These are phyloP conservation scores for Eupsilia transversa DNA, from an alignment of 2,888 invertebrate genomes.

Conservation along the genomic window DNA sequence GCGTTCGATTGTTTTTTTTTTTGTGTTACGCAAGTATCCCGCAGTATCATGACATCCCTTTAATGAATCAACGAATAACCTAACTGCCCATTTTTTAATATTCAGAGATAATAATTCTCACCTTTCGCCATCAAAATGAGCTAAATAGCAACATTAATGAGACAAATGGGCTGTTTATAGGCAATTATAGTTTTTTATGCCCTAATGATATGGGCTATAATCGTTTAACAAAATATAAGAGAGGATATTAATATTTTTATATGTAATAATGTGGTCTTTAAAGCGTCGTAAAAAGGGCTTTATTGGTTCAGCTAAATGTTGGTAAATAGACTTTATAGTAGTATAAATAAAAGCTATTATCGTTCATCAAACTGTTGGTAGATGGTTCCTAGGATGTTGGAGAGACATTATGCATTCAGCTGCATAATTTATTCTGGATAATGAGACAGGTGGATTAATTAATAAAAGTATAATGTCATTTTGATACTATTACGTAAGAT, in stretches of 20 bases:
- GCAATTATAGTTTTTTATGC: constrained; percentile 29
- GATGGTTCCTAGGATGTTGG: constrained; percentile 7
- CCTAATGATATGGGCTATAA: constrained; percentile 16
- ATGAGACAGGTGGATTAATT: constrained; percentile 8
- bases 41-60: too few relatives aligned
- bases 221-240: constrained; percentile 25
- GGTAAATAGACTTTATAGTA: background rate
- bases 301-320: constrained; percentile 8
- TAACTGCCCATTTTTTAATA: background rate
- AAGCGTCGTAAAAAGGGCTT: background rate
- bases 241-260: constrained; percentile 22
- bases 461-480: background rate
- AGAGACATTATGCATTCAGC: constrained; percentile 4
- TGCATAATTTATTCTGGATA: constrained; percentile 12
- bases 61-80: background rate
- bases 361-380: constrained; percentile 26
- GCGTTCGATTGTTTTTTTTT: too few relatives aligned
- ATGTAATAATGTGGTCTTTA: constrained; percentile 11
- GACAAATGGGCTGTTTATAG: constrained; percentile 22
- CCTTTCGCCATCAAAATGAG: background rate
- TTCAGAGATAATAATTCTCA: background rate
- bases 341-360: constrained; percentile 24
- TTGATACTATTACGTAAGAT: background rate
- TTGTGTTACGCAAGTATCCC: too few relatives aligned
- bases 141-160: constrained; percentile 36